Base-by-base conservation (phyloP, 2,113 vertebrate species). In the Ceuthmochares aereus region DNA sequence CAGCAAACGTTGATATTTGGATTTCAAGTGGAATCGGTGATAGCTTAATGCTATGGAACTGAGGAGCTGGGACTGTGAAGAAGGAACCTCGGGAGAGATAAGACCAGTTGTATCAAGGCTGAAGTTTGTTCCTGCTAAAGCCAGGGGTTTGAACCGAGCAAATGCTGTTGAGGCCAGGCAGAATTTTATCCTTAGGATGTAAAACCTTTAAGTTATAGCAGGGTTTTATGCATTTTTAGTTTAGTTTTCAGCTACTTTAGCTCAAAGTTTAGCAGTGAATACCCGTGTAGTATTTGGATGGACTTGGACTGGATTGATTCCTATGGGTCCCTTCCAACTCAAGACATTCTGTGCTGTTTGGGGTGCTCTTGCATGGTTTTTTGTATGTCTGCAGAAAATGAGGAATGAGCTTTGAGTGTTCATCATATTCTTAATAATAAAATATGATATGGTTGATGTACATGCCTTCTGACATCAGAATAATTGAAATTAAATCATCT, bases 221-320 rank as follows among this genome's bases (percentile, higher is more conserved):
- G 77, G 32, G 68, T 49, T 93, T 63, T 79, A 20, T 78, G 47
- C 70, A 26, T 45, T 43, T 9, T 27, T 55, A 12, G 7, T 60
- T 67, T n/a, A 67, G 87, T 94, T 95, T 95, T 67, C 79, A 76
- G 67, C 80, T 94, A 30, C 20, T 34, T 87, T 68, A 79, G 54
- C 62, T 89, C 34, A 7, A 70, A 86, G 83, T 58, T 85, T 87
- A 91, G 72, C 32, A 54, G 66, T 21, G 42, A 89, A 49, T 34
- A 45, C 19, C 37, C 77, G n/a, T 59, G 69, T 56, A 73, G 20
- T 76, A 62, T 87, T 75, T 92, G 67, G 51, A 47, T 47, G 47
- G 47, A 47, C 17, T 47, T 47, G 19, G 47, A 47, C 47, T 21
- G 19, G 20, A 22, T 47, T 9, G 9, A 9, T 18, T 40, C 47